phyloP scores from a whole-genome alignment of 2,888 invertebrate genomes.

The Pandemis cinnamomeana region DNA sequence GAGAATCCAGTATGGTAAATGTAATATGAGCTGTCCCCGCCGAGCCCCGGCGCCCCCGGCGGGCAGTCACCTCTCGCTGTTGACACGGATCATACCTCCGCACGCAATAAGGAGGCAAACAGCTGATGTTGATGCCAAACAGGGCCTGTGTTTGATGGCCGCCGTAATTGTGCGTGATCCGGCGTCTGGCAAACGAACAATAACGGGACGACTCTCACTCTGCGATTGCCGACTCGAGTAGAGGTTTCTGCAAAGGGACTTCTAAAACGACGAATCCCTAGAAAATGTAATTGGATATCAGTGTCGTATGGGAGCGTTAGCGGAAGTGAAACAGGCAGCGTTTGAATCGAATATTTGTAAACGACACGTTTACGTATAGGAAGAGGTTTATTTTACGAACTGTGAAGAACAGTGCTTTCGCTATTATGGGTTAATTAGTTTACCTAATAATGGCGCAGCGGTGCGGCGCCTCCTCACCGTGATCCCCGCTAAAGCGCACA shows the following conservation, averaged over 20 bases:
- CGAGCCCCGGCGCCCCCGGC: neutral
- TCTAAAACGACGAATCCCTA: neutral
- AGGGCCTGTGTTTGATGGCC: slow-evolving; percentile 6
- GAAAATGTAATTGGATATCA: neutral
- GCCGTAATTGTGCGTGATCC: neutral
- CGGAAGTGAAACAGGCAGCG: neutral
- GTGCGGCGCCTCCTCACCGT: too few relatives aligned
- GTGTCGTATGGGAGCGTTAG: neutral
- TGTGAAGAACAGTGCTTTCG: neutral
- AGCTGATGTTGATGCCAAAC: slow-evolving; percentile 14
- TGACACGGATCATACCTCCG: neutral
- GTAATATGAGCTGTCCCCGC: too few relatives aligned
- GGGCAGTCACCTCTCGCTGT: neutral
- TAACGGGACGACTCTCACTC: neutral
- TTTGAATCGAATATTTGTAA: neutral
- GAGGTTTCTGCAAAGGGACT: neutral
- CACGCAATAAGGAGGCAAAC: slow-evolving; percentile 1
- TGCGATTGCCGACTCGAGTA: neutral
- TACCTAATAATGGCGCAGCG: neutral
- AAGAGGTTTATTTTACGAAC: neutral
- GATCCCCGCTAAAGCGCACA: neutral
- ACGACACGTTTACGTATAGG: neutral
- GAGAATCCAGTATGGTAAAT: too few relatives aligned
- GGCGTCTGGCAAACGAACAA: neutral
- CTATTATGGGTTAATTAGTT: neutral